Percentiles rank a stretch among this genome's conserved stretches.
These are phyloP conservation scores for Indicator maculatus DNA, from an alignment of 2,113 vertebrate species.

Conservation along the genomic window DNA sequence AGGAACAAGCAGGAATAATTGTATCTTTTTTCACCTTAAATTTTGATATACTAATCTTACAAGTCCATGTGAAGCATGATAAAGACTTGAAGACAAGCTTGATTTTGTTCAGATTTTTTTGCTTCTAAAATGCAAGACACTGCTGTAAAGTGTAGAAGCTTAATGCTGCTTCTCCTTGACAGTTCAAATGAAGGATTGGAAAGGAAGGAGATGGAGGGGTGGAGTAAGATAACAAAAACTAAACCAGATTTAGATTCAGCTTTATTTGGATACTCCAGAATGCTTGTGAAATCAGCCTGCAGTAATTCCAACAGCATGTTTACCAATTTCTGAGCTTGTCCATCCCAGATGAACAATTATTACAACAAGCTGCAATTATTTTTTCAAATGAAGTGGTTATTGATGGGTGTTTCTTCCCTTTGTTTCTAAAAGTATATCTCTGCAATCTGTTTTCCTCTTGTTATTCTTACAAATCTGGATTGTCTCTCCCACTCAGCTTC, in stretches of 20 bases:
- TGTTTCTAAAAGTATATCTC: background rate
- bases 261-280: background rate
- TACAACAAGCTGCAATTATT: background rate
- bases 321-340: background rate
- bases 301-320: background rate
- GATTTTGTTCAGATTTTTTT: background rate
- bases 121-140: background rate
- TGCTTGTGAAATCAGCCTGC: background rate
- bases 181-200: background rate
- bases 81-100: background rate
- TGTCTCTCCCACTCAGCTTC: background rate
- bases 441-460: slow-evolving; percentile 21
- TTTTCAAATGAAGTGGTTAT: background rate
- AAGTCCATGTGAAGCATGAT: background rate
- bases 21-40: background rate
- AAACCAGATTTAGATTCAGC: background rate
- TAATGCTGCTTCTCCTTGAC: background rate
- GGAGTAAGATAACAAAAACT: background rate
- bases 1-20: background rate
- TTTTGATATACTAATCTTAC: background rate
- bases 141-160: background rate
- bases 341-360: background rate
- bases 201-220: background rate
- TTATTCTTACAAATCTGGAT: background rate
- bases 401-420: background rate